Evolutionary conservation across 2,113 vertebrate species (phyloP).

Genomic region (Psittacus erithacus): DNA sequence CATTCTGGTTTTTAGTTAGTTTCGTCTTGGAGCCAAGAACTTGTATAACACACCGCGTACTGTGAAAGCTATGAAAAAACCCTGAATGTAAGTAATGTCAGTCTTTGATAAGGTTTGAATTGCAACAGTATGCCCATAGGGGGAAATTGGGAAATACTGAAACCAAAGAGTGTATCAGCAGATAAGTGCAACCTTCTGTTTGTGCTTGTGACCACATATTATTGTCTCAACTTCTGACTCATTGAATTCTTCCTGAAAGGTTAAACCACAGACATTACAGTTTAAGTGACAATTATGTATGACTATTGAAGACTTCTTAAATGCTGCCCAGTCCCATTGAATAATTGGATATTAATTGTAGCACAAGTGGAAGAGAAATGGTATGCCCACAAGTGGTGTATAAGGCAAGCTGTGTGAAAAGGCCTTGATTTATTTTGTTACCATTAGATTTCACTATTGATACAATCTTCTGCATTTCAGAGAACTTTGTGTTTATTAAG

Average conservation of each 20-base stretch:
- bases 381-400: neutral
- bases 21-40: neutral
- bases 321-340: neutral
- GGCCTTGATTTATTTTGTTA: neutral
- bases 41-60: neutral
- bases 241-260: conserved; percentile 22
- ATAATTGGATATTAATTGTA: neutral
- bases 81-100: neutral
- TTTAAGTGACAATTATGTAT: neutral
- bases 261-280: neutral
- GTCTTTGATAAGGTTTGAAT: neutral
- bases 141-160: conserved; percentile 31
- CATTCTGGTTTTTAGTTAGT: neutral
- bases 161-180: neutral
- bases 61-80: neutral
- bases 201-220: neutral
- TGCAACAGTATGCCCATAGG: neutral
- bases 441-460: neutral
- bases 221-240: conserved; percentile 24
- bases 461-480: neutral
- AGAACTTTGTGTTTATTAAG: neutral
- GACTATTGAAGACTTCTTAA: neutral
- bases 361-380: neutral
- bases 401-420: neutral
- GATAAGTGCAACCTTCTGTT: conserved; percentile 6